phyloP scores from a whole-genome alignment of 2,797 vertebrate genomes.

The Eidolon dupreanum region DNA sequence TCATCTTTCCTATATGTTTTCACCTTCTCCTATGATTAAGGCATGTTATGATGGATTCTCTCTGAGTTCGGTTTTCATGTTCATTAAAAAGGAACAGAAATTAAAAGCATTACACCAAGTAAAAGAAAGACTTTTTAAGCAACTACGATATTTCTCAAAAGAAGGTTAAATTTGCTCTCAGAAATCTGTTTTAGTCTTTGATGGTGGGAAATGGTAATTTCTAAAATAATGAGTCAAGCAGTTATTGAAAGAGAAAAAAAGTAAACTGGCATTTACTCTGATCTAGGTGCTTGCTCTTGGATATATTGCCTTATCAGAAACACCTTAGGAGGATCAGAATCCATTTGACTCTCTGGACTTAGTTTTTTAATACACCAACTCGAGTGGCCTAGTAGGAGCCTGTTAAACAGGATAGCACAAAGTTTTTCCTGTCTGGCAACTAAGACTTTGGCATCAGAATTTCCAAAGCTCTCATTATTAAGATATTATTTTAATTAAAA shows the following conservation, averaged over 20 bases:
- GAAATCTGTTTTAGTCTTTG: not conserved
- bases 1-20: not conserved
- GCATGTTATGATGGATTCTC: not conserved
- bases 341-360: not conserved
- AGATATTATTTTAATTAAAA: slow-evolving; percentile 8
- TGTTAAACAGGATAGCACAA: not conserved
- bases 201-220: not conserved
- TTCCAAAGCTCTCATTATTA: not conserved
- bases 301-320: not conserved
- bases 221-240: not conserved
- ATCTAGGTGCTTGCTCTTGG: not conserved
- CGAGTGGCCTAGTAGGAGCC: not conserved
- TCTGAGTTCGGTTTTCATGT: slow-evolving; percentile 26
- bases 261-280: not conserved
- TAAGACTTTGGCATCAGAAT: not conserved
- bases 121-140: slow-evolving; percentile 7
- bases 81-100: slow-evolving; percentile 51
- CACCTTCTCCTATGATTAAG: not conserved
- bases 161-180: slow-evolving; percentile 22
- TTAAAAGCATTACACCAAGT: not conserved
- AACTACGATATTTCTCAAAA: slow-evolving; percentile 17
- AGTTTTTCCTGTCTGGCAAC: not conserved
- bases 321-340: not conserved
- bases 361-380: not conserved
- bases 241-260: not conserved